Conservation (phyloP, 2,113 vertebrate genomes). For the Alectura lathami region DNA sequence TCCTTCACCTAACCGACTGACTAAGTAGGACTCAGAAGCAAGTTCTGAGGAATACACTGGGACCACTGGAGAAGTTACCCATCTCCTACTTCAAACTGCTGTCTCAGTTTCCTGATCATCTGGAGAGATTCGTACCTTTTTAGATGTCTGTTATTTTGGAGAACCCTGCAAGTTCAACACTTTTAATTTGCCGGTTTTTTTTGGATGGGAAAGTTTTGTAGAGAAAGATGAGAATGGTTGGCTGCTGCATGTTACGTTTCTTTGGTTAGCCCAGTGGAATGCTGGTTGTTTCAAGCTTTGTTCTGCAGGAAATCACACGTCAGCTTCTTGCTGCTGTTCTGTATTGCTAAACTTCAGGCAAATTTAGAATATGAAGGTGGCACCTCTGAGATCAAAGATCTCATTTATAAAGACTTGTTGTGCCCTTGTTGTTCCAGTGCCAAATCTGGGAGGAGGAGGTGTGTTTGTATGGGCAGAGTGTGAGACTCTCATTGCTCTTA, state of each 20-base stretch:
- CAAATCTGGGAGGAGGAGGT: neutral
- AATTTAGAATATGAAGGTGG: slow-evolving; percentile 2
- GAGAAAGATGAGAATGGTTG: neutral
- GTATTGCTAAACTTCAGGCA: neutral
- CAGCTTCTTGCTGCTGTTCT: neutral
- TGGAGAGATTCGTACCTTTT: neutral
- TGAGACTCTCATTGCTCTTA: neutral
- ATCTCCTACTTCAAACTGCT: neutral
- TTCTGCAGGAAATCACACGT: slow-evolving; percentile 7
- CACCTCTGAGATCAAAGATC: slow-evolving; percentile 23
- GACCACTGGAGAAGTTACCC: neutral
- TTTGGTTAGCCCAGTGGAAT: neutral
- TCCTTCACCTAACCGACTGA: neutral
- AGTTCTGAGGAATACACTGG: neutral
- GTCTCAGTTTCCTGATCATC: neutral
- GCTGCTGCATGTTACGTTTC: neutral
- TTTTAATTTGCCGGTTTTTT: neutral
- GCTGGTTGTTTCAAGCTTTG: neutral
- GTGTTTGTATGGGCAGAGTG: neutral
- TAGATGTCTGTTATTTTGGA: neutral
- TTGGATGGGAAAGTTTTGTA: neutral
- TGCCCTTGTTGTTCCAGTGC: slow-evolving; percentile 25
- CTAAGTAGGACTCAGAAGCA: neutral
- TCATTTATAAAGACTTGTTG: slow-evolving; percentile 18
- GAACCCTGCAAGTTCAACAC: neutral